phyloP scores from a whole-genome alignment of 2,797 vertebrate genomes.

The Halcyon leucocephala region DNA sequence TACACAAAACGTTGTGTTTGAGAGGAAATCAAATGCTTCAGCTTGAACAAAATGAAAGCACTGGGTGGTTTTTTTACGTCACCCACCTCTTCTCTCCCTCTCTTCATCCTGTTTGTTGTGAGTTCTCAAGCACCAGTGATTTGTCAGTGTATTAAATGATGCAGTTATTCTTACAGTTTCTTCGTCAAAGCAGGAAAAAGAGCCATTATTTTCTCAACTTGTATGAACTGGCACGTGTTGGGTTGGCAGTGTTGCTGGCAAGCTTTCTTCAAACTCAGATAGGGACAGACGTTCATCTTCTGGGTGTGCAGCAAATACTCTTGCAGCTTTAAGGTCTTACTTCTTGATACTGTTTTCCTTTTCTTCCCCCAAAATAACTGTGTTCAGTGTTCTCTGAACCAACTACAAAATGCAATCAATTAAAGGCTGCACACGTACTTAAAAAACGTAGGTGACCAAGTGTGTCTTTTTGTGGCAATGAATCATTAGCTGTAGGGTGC shows the following conservation, averaged over 20 bases:
- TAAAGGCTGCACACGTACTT: background rate
- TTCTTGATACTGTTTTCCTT: background rate
- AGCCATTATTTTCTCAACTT: background rate
- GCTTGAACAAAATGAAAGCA: background rate
- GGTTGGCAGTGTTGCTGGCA: background rate
- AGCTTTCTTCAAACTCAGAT: background rate
- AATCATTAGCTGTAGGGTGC: background rate
- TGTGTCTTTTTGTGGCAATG: background rate
- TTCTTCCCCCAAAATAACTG: background rate
- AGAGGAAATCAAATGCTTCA: background rate
- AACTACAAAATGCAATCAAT: background rate
- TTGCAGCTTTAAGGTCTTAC: background rate
- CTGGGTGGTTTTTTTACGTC: background rate
- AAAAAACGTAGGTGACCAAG: background rate
- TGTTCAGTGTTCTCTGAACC: background rate
- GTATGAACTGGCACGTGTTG: background rate
- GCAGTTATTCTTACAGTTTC: conserved; percentile 11
- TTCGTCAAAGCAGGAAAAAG: background rate
- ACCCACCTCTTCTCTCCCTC: background rate
- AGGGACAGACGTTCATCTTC: background rate
- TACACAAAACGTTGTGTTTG: conserved; percentile 5
- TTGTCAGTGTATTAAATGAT: background rate
- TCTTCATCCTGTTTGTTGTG: background rate
- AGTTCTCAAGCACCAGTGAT: background rate
- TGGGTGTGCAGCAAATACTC: background rate